Evolutionary conservation across 1,140 invertebrate species (phyloP), one percentile per base, ranked within the genome.

Genomic region (Halesus radiatus): DNA sequence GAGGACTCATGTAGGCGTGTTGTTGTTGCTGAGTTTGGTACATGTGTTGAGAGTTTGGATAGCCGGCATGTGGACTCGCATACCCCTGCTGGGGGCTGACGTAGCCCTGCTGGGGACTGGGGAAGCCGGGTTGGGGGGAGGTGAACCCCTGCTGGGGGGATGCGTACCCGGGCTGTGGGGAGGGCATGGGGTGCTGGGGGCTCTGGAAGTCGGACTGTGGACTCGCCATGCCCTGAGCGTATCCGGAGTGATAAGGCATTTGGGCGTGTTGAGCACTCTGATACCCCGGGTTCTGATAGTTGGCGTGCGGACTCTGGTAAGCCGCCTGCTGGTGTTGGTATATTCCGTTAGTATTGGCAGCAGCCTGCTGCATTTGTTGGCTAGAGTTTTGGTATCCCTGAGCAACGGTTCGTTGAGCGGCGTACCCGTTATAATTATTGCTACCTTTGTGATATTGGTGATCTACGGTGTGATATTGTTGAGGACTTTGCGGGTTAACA

Each of bases 391-490:
- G 81, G 68, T 82, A 82, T 32, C 53, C 37, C 58, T 78, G 78
- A 52, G 85, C 85, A 77, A 87, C 84, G 22, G 87, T 84, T 79
- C 85, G 82, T 82, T 90, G 89, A 29, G 86, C 85, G 20, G 87
- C 86, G 77, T 87, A 89, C 0, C 87, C 88, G 79, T 88, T 88
- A 66, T 86, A 89, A 79, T 84, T 79, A 79, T 83, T 80, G 6
- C 82, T 78, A 1, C 87, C 86, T 83, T 90, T 90, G 68, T 89
- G 89, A 79, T 89, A 90, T 66, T 89, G 88, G 80, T 90, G 88
- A 80, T 90, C 89, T 58, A 88, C 86, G 45, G 88, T 81, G 85
- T 45, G 88, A 85, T 83, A 85, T 85, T 76, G 86, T 77, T 26
- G 85, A 73, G 75, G 85, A 83, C 52, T 85, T 23, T 81, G 77